A percentile compares a stretch with the other conserved stretches of the same genome.
phyloP scores from a whole-genome alignment of 2,797 vertebrate genomes.

The Triplophysa bombifrons region DNA sequence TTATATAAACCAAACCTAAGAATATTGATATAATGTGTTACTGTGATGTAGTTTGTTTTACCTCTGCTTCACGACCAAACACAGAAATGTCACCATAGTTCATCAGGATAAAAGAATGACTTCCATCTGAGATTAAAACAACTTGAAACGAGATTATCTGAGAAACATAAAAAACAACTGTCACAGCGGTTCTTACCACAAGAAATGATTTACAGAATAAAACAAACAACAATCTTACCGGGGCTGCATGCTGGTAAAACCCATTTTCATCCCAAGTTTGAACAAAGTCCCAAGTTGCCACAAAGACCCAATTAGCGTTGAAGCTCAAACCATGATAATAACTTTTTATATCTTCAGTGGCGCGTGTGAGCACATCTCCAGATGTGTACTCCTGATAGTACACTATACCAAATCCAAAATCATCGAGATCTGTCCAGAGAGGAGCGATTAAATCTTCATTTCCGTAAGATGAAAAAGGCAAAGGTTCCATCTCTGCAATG shows the following conservation, averaged over 20 bases:
- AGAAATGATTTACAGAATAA: no score
- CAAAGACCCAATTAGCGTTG: constrained; percentile 22
- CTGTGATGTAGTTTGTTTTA: neutral
- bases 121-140: neutral
- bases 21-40: no score
- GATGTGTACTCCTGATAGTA: neutral
- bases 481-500: neutral
- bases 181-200: neutral
- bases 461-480: neutral
- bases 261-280: neutral
- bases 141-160: neutral
- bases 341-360: constrained; percentile 13
- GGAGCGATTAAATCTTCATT: neutral
- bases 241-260: neutral
- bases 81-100: neutral
- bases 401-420: neutral
- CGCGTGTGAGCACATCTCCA: neutral
- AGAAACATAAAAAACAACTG: neutral
- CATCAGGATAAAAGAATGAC: constrained; percentile 25
- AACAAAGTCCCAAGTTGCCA: constrained; percentile 23
- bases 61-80: accelerated
- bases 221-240: neutral
- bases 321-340: neutral
- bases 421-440: neutral
- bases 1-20: no score